Percentiles rank a stretch among this genome's conserved stretches.
Evolutionary conservation across 2,888 invertebrate species (phyloP).

Genomic region (Drosophila meridiana): DNA sequence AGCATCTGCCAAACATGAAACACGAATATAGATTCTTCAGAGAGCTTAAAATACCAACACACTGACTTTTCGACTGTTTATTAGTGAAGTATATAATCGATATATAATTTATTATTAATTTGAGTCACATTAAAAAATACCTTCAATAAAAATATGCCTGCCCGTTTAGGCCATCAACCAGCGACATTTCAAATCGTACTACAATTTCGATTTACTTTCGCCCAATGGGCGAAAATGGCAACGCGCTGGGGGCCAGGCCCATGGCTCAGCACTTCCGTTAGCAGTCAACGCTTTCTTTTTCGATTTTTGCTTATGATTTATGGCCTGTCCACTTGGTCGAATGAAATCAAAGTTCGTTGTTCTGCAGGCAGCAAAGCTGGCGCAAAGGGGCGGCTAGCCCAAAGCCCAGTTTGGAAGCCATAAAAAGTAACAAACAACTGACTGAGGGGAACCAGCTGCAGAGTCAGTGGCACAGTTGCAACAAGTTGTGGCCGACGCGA

Average conservation of each 20-base stretch:
- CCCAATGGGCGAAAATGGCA: slow-evolving; percentile 46
- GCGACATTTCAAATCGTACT: not conserved
- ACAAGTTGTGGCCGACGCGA: slow-evolving; percentile 62
- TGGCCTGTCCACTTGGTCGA: slow-evolving; percentile 64
- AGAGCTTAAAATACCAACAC: no score
- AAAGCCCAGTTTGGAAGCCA: slow-evolving; percentile 55
- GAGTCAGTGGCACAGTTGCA: slow-evolving; percentile 74
- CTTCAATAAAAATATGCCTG: not conserved
- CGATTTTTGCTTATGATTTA: slow-evolving; percentile 60
- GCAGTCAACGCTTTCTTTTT: slow-evolving; percentile 68
- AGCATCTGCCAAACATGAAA: not conserved
- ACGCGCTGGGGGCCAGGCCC: slow-evolving; percentile 33
- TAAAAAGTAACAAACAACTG: slow-evolving; percentile 41
- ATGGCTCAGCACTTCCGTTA: slow-evolving; percentile 62
- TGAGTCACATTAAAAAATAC: not conserved
- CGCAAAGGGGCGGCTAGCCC: not conserved
- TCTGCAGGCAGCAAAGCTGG: slow-evolving; percentile 40
- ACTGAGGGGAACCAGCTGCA: slow-evolving; percentile 32
- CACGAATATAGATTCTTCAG: not conserved
- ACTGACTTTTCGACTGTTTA: no score
- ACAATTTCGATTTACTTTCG: slow-evolving; percentile 58
- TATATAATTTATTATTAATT: not conserved
- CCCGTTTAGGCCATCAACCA: not conserved
- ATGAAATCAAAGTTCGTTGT: slow-evolving; percentile 59
- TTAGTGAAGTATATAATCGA: not conserved